phyloP scores from a whole-genome alignment of 2,113 vertebrate genomes.

The Plectropomus leopardus region DNA sequence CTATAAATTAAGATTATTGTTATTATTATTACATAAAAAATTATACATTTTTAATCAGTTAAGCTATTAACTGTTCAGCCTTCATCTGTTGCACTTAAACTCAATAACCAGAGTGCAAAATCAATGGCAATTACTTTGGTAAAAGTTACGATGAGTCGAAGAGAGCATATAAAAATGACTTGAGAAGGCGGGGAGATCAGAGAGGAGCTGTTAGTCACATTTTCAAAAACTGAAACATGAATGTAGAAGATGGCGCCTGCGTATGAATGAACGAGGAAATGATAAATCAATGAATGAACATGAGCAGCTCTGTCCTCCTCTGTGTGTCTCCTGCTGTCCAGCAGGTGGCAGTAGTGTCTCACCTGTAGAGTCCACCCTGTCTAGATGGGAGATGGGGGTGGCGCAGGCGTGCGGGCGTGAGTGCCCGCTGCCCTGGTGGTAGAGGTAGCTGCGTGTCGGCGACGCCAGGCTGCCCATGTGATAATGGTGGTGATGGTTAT shows the following conservation, averaged over 20 bases:
- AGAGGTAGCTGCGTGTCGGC: conserved; percentile 94
- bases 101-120: not conserved
- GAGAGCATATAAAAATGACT: not conserved
- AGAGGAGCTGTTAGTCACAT: conserved; percentile 22
- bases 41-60: not conserved
- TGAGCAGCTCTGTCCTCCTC: not conserved
- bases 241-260: conserved; percentile 9
- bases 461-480: conserved; percentile 96
- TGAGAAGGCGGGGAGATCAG: not conserved
- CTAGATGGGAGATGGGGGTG: conserved; percentile 94
- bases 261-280: conserved; percentile 34
- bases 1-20: too few species aligned
- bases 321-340: conserved; percentile 28
- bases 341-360: conserved; percentile 83
- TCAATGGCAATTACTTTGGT: not conserved
- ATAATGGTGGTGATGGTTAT: conserved; percentile 99
- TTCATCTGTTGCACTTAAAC: not conserved
- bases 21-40: not conserved
- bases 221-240: conserved; percentile 27
- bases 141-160: not conserved
- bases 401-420: conserved; percentile 86
- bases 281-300: conserved; percentile 30
- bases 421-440: conserved; percentile 88
- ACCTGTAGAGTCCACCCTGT: conserved; percentile 97
- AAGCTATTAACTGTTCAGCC: not conserved